A percentile compares a stretch with the other conserved stretches of the same genome.
Evolutionary conservation across 2,888 invertebrate species (phyloP).

Genomic region (Polyommatus icarus): DNA sequence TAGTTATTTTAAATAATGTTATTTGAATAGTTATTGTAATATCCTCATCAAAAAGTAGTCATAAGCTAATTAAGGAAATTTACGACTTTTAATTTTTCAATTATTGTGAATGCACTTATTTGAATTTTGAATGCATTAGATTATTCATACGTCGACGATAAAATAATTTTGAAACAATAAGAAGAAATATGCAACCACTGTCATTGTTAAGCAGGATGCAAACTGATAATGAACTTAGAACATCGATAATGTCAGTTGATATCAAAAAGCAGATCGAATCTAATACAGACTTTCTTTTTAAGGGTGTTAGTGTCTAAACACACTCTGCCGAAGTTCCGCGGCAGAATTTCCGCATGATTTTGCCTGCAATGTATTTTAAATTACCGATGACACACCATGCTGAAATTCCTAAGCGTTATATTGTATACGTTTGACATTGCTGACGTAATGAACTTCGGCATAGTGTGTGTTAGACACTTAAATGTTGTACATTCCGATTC

Average conservation of each 20-base stretch:
- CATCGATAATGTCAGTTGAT: no score
- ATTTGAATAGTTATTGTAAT: background rate
- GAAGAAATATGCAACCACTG: no score
- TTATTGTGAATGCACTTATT: background rate
- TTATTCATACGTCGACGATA: background rate
- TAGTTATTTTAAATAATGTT: constrained; percentile 8
- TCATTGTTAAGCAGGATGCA: no score
- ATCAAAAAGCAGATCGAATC: background rate
- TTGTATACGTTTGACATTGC: no score
- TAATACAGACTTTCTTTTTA: background rate
- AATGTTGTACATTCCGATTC: background rate
- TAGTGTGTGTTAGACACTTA: background rate
- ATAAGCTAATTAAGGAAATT: background rate
- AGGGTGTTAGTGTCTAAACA: background rate
- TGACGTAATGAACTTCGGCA: no score
- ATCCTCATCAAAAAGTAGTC: constrained; percentile 4
- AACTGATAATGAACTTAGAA: no score
- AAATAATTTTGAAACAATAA: no score
- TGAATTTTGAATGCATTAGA: background rate
- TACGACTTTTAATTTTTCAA: background rate
- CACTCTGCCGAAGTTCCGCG: no score
- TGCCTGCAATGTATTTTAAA: no score
- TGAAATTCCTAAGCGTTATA: no score
- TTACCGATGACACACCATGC: no score
- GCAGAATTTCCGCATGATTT: no score